Evolutionary conservation across 2,797 vertebrate species (phyloP), one percentile per base, ranked within the genome.

Genomic region (Anolis apletophallus): DNA sequence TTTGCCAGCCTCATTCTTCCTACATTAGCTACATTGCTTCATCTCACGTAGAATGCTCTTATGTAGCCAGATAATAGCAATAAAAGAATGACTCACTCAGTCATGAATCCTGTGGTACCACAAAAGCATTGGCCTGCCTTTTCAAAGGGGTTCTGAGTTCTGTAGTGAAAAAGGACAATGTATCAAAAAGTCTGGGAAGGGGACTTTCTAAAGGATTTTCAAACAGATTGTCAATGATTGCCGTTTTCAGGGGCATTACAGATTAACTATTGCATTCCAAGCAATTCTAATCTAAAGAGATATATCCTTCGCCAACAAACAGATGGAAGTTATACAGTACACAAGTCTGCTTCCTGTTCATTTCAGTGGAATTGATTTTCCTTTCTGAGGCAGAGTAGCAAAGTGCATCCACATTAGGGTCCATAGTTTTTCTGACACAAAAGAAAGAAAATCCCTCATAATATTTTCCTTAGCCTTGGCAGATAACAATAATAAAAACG

Each of bases 1-100:
- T 87, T 40, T 90, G 46, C 91, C 0, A 0, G 50, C 61, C 88
- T 68, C 68, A 11, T 81, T 88, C 78, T 88, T 93, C 71, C 73
- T 83, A 23, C 2, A 16, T 69, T 72, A 90, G 29, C 34, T 87
- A 92, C 46, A 85, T 34, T 81, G n/a, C 50, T 32, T 67, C 74
- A 50, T 84, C 84, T 83, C 87, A 82, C 81, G 88, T 86, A 89
- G 59, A 88, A 80, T 68, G 11, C 32, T 75, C 90, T 88, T 85
- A 71, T 82, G 80, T 82, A 19, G 54, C 86, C 84, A 86, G 79
- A 75, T 67, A 92, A 88, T 52, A 86, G 81, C 71, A 91, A 88
- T 89, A 81, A 88, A 89, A 84, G 59, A 90, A 80, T 6, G 52
- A 87, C 71, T 40, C 72, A 83, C 77, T 77, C 40, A 91, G 32